Evolutionary conservation across 2,888 invertebrate species (phyloP), one percentile per base, ranked within the genome.

Genomic region (Sinelater perroti): DNA sequence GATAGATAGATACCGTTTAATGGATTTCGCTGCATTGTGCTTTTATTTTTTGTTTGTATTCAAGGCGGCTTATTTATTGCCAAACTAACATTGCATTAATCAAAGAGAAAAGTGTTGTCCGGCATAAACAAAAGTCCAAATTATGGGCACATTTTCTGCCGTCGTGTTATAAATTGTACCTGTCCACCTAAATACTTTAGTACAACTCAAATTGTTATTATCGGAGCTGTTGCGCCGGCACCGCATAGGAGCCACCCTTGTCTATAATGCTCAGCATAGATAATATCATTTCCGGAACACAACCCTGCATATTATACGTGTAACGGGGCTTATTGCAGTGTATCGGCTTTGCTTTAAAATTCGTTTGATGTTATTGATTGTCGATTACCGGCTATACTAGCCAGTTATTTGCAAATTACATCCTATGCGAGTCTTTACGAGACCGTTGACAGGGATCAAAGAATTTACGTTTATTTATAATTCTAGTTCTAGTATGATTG

Each of bases 31-130:
- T 45, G 45, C 45, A 59, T 54, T 35, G 49, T 59, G 35, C 17
- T 8, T 10, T 28, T 54, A 56, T 62, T 62, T 62, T 61, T 21
- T 60, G 62, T 62, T 60, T 60, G 62, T 54, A 56, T 62, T 62
- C 56, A 49, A 47, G 24, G 7, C 40, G 50, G 49, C 53, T 56
- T 62, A 62, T 62, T 62, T 62, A 62, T 60, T 61, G 33, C 28
- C 26, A 13, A 33, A 38, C 49, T 53, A 62, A 62, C 56, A 53
- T 21, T n/a, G 40, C 45, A 50, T 52, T 56, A 60, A 62, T 60
- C 49, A 62, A 60, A 53, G 28, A 26, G 20, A 55, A 26, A 55
- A 28, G 56, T 45, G 40, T 47, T 56, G 51, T 55, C 47, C 44
- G 47, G 45, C 44, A 17, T 44, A 26, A 42, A 26, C 20, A 46